Evolutionary conservation across 1,140 invertebrate genomes (phyloP), one percentile per base, ranked within the genome.

Genomic region (Lucilia cuprina): DNA sequence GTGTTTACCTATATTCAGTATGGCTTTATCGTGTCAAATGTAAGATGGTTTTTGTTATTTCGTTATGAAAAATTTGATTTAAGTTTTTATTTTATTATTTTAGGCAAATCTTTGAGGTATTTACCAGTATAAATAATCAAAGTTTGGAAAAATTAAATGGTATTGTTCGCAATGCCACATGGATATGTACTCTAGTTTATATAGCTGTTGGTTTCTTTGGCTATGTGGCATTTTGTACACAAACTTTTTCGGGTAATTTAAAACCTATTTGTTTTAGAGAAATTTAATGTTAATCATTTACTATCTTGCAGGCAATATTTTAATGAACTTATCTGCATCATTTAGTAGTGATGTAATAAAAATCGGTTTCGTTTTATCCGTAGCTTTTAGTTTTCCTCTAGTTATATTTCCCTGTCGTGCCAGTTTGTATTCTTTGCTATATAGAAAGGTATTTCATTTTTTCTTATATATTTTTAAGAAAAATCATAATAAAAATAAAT

Each of bases 321-420:
- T 99, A 77, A 93, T 98, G 87, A 96, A 95, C 89, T 95, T 99
- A 87, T 94, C 95, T 50, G 94, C 95, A 8, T 96, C 96, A 19
- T 91, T 96, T 85, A 93, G 95, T 41, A 97, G 96, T 86, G 96
- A 98, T 91, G 92, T 96, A 41, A 97, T 98, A 85, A 98, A 98
- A 93, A 92, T 99, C 85, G 97, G 97, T 41, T 99, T 99, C 93
- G 95, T 99, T 1, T 92, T 99, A 75, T 99, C 98, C 0, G 94
- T 99, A 60, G 97, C 97, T 21, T 96, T 99, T 88, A 98, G 97
- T 91, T 99, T 99, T 92, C 98, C 98, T 13, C 93, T 99, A 82
- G 97, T 99, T 83, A 97, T 99, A 90, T 99, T 99, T 92, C 98
- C 98, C 12, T 99, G 98, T 91, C 92, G 98, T 85, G 96, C 96